Base-by-base conservation (phyloP, 1,140 invertebrate genomes). In the Trichoplusia ni region DNA sequence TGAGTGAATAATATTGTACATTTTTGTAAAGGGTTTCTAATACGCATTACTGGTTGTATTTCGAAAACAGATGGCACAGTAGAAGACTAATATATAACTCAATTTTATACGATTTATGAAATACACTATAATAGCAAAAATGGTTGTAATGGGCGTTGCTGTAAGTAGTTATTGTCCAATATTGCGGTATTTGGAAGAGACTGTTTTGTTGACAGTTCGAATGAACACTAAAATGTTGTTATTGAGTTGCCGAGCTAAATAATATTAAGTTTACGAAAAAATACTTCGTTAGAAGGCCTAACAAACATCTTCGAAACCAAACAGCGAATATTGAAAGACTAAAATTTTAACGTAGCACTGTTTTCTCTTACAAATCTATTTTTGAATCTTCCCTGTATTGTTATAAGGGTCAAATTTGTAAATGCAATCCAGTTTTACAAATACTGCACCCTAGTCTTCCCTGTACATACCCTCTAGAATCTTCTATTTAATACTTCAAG, bases 291-390 rank as follows among this genome's bases (percentile, higher is more conserved):
- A 29, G 6, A 42, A 47, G 56, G 56, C 40, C 56, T 60, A 60
- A n/a, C n/a, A n/a, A 27, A 35, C 14, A 38, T 60, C n/a, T 59
- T 60, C 11, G 37, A 47, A 66, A 27, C 64, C 27, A 29, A 68
- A 64, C 71, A 74, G 71, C 71, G 71, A 74, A 74, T 67, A 49
- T 73, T 51, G 60, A 60, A 66, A 74, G 68, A 70, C 67, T 69
- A 64, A 33, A 65, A 44, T 27, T 42, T 37, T 51, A 38, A 56
- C 29, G 19, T 40, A 40, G 25, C 37, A 56, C 23, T 63, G 56
- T 67, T 67, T 16, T 44, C 56, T 37, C 59, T 56, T 64, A 70
- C 47, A 71, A 60, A 71, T 74, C 64, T 69, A 69, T 73, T 67
- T 73, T 73, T 63, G 61, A 73, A 73, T 70, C 64, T 73, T 40